Base-by-base conservation (phyloP, 1,140 invertebrate genomes). In the Mya arenaria region DNA sequence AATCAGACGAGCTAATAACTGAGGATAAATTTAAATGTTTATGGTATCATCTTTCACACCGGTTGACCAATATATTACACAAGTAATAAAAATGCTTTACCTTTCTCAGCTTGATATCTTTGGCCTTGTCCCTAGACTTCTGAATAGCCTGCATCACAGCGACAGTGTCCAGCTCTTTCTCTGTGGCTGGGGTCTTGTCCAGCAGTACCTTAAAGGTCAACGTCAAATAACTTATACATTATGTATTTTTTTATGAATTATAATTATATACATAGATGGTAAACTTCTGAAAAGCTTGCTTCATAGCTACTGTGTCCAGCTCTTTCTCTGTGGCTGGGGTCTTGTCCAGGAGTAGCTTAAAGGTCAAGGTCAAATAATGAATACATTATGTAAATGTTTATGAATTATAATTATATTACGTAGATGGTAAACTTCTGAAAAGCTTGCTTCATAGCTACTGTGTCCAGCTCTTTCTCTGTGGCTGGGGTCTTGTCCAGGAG, bases 81-180 rank as follows among this genome's bases (percentile, higher is more conserved):
- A n/a, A n/a, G n/a, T n/a, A n/a, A n/a, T n/a, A n/a, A n/a, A n/a
- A n/a, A n/a, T n/a, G n/a, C n/a, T n/a, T n/a, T n/a, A 78, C 75
- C 75, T 78, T 78, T 32, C 71, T 80, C 13, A 75, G 39, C n/a
- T 37, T 75, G 52, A 80, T 80, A 58, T 80, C 65, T 62, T 71
- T 80, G n/a, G 77, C 77, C 48, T 80, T 80, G 36, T 95, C 94
- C 77, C 94, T 94, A 2, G 95, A 95, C 73, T 95, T 95, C 87
- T 96, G 94, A 68, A 99, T 93, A 44, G 97, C 97, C 90, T 97
- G 96, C 58, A 98, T 92, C 17, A 99, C 95, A 44, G 97, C 95
- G 0, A 98, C 97, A 17, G 96, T 98, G 89, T 99, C 97, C 58
- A 98, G 91, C 92, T 99, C 98, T 86, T 96, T 96, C 89, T 97